These are phyloP conservation scores for Harpalus rufipes DNA, from an alignment of 2,888 invertebrate genomes.

Conservation along the genomic window DNA sequence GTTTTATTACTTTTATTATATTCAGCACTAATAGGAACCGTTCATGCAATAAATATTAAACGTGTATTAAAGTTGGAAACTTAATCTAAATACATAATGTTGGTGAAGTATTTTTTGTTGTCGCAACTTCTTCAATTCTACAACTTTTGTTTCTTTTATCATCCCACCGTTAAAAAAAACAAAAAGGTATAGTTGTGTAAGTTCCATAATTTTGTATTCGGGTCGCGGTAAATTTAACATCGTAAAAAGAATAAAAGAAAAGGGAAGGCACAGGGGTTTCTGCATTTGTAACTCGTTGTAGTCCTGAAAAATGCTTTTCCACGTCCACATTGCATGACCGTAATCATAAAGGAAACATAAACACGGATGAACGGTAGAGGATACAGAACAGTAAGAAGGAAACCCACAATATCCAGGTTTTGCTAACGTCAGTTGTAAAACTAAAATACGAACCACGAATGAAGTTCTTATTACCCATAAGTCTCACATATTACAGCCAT, in stretches of 20 bases:
- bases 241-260: conserved; percentile 44
- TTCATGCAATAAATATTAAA: no score
- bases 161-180: conserved; percentile 1
- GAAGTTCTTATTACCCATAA: conserved; percentile 35
- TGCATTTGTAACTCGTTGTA: conserved; percentile 51
- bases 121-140: not conserved
- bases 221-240: conserved; percentile 31
- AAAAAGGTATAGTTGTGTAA: conserved; percentile 12
- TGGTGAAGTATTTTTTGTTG: not conserved
- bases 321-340: conserved; percentile 51
- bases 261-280: conserved; percentile 30
- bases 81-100: not conserved
- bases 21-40: no score
- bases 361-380: conserved; percentile 50
- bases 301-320: conserved; percentile 44
- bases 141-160: not conserved
- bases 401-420: conserved; percentile 20
- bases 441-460: conserved; percentile 40
- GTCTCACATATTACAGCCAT: conserved; percentile 12
- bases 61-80: not conserved
- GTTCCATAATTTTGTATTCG: conserved; percentile 46
- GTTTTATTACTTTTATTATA: no score
- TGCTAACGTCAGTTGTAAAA: conserved; percentile 40
- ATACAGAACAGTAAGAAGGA: conserved; percentile 15
- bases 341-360: conserved; percentile 54